Percentiles rank a stretch among this genome's conserved stretches.
Conservation (phyloP, 2,888 invertebrate species). For the Drosophila testacea region DNA sequence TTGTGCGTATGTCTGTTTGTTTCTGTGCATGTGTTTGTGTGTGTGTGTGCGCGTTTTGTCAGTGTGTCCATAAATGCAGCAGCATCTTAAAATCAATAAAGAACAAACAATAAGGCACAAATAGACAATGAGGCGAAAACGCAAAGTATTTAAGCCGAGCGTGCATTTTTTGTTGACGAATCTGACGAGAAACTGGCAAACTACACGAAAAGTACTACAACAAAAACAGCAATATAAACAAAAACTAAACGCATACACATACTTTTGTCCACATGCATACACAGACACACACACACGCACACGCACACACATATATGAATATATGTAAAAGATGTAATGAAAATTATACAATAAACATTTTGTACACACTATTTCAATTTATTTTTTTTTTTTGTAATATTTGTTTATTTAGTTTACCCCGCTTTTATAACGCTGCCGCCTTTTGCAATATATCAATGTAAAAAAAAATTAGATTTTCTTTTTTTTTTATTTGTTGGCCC, state of each 20-base stretch:
- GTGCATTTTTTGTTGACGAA: constrained; percentile 68
- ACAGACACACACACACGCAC: constrained; percentile 20
- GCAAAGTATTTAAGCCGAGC: constrained; percentile 30
- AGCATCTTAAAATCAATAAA: constrained; percentile 60
- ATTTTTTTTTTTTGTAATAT: constrained; percentile 13
- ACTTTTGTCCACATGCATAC: constrained; percentile 21
- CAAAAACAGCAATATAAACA: constrained; percentile 53
- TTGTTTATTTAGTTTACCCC: constrained; percentile 41
- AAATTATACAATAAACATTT: constrained; percentile 76
- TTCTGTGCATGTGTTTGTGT: constrained; percentile 37
- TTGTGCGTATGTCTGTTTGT: constrained; percentile 2
- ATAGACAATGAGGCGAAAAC: constrained; percentile 30
- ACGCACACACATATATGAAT: constrained; percentile 17
- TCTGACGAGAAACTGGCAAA: constrained; percentile 47
- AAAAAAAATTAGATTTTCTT: constrained; percentile 11
- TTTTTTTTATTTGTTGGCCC: constrained; percentile 44
- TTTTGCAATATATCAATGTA: constrained; percentile 22
- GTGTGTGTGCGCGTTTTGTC: constrained; percentile 32
- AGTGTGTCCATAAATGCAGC: constrained; percentile 62
- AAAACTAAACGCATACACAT: constrained; percentile 56
- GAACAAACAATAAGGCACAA: constrained; percentile 47
- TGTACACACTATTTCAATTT: constrained; percentile 46
- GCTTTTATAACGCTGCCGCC: constrained; percentile 37
- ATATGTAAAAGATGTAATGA: constrained; percentile 46
- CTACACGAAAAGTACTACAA: constrained; percentile 20